Conservation (phyloP, 2,797 vertebrate species). For the Potorous gilbertii region DNA sequence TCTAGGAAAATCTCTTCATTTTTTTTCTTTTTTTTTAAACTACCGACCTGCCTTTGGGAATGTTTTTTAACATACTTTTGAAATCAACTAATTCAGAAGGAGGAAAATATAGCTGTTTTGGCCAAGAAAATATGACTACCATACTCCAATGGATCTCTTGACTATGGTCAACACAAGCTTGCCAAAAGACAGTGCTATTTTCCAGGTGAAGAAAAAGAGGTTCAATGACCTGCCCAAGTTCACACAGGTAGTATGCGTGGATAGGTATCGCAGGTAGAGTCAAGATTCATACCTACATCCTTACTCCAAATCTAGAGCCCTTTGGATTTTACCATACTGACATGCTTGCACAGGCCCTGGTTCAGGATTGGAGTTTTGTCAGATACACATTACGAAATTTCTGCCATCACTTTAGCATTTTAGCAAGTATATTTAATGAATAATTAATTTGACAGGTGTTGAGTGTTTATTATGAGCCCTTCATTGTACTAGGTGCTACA, state of each 20-base stretch:
- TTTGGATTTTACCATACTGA: neutral
- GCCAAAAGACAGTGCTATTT: neutral
- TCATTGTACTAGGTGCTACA: neutral
- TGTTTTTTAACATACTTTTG: neutral
- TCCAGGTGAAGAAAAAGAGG: slow-evolving; percentile 20
- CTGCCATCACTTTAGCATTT: neutral
- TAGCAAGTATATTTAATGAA: neutral
- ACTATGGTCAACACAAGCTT: neutral
- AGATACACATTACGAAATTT: neutral
- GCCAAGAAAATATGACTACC: neutral
- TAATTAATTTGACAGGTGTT: neutral
- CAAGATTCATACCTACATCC: neutral
- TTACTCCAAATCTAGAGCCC: neutral
- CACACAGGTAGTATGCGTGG: too few species aligned
- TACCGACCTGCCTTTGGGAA: neutral
- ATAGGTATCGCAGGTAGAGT: neutral
- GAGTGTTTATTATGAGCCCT: neutral
- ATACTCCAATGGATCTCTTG: neutral
- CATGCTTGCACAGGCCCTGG: neutral
- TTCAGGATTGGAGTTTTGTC: neutral
- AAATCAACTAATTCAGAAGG: neutral
- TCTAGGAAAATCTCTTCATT: neutral
- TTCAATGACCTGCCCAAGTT: neutral
- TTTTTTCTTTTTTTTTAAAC: neutral
- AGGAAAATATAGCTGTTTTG: neutral